Evolutionary conservation across 2,113 vertebrate genomes (phyloP).

Genomic region (Larimichthys crocea): DNA sequence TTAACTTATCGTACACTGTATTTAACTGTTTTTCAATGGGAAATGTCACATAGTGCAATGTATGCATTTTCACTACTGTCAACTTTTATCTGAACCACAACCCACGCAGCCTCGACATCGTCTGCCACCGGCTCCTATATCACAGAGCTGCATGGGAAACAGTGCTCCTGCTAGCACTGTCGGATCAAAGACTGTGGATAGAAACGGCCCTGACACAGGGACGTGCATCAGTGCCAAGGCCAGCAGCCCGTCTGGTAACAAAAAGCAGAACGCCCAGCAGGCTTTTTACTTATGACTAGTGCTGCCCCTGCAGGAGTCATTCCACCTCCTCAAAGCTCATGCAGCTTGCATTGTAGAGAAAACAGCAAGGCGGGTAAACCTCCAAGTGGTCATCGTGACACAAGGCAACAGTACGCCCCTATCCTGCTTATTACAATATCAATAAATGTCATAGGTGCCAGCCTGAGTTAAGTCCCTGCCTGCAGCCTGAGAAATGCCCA

Average conservation of each 20-base stretch:
- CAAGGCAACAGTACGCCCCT: background rate
- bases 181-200: conserved; percentile 50
- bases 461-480: background rate
- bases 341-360: conserved; percentile 35
- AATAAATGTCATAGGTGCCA: background rate
- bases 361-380: background rate
- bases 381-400: conserved; percentile 3
- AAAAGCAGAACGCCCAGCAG: conserved; percentile 13
- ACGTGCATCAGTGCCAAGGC: conserved; percentile 40
- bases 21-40: background rate
- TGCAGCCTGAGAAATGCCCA: background rate
- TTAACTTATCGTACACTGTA: background rate
- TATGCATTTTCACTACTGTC: conserved; percentile 38
- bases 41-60: background rate
- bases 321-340: conserved; percentile 30
- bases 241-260: conserved; percentile 54
- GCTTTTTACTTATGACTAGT: conserved; percentile 36
- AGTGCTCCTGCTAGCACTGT: conserved; percentile 45
- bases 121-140: conserved; percentile 20
- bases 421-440: background rate
- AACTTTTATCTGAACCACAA: conserved; percentile 36
- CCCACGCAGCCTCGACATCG: background rate
- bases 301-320: conserved; percentile 33
- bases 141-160: conserved; percentile 55
- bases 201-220: conserved; percentile 36